phyloP scores from a whole-genome alignment of 2,888 invertebrate genomes.

The Agrochola lychnidis region DNA sequence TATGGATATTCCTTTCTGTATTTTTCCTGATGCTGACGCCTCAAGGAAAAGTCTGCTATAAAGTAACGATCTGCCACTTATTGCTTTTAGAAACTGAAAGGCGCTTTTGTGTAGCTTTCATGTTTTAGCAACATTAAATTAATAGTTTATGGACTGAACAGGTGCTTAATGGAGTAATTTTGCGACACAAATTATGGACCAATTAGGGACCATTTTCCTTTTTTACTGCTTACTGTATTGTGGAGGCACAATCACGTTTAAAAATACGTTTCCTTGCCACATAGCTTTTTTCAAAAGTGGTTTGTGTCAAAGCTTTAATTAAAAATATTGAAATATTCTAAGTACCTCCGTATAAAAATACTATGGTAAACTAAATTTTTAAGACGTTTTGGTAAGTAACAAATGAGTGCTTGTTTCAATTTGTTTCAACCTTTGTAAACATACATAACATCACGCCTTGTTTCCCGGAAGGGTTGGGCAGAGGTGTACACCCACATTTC shows the following conservation, averaged over 20 bases:
- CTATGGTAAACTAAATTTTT: too few species aligned
- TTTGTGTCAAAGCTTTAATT: not conserved
- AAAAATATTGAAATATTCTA: not conserved
- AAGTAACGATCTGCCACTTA: slow-evolving; percentile 28
- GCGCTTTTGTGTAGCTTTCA: slow-evolving; percentile 45
- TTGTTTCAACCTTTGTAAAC: too few species aligned
- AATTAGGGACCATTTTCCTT: slow-evolving; percentile 18
- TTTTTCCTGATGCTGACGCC: slow-evolving; percentile 2
- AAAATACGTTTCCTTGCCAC: not conserved
- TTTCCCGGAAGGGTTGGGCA: too few species aligned
- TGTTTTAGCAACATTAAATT: slow-evolving; percentile 45
- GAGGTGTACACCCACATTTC: too few species aligned
- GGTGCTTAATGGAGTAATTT: slow-evolving; percentile 40
- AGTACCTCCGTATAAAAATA: not conserved
- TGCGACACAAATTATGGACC: slow-evolving; percentile 33
- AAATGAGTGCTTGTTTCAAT: too few species aligned
- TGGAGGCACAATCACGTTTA: not conserved
- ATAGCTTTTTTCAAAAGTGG: not conserved
- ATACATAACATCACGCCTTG: too few species aligned
- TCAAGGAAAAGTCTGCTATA: not conserved
- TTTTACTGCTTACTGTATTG: not conserved
- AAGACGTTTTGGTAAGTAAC: too few species aligned
- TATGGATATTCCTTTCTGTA: slow-evolving; percentile 11
- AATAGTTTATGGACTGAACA: slow-evolving; percentile 36
- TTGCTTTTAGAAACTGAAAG: slow-evolving; percentile 54